phyloP scores from a whole-genome alignment of 2,888 invertebrate genomes.

The Smittia aterrima region DNA sequence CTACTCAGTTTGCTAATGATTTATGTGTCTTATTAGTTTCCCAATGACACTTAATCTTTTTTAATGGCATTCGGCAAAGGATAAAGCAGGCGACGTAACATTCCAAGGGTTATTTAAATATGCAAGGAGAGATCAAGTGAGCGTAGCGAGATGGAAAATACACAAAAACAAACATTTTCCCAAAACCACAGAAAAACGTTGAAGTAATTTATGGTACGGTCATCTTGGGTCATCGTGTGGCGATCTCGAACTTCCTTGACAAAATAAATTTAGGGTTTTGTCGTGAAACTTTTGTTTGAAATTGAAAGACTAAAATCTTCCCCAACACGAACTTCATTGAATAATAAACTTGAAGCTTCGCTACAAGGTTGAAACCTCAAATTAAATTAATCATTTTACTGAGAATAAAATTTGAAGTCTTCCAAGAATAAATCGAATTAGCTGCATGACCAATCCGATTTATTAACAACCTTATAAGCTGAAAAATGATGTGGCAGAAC shows the following conservation, averaged over 20 bases:
- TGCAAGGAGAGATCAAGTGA: conserved; percentile 9
- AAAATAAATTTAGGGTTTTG: neutral
- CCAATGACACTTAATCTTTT: conserved; percentile 23
- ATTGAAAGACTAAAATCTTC: neutral
- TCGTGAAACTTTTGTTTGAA: conserved; percentile 6
- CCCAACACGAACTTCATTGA: neutral
- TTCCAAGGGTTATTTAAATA: conserved; percentile 25
- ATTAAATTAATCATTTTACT: conserved; percentile 7
- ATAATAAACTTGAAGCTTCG: neutral
- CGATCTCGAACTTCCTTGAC: neutral
- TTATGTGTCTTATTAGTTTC: conserved; percentile 23
- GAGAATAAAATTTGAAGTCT: neutral
- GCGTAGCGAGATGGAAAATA: neutral
- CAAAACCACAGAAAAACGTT: conserved; percentile 12
- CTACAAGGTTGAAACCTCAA: conserved; percentile 6
- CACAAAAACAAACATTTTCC: conserved; percentile 9
- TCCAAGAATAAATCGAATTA: conserved; percentile 13
- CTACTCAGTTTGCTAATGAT: conserved; percentile 14
- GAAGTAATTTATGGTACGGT: conserved; percentile 20
- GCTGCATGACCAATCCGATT: conserved; percentile 12
- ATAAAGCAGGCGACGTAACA: conserved; percentile 18
- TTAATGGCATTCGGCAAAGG: conserved; percentile 3
- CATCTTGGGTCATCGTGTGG: conserved; percentile 10
- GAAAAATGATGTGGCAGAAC: neutral
- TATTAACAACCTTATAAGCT: neutral